Percentiles rank a stretch among this genome's conserved stretches.
Evolutionary conservation across 2,888 invertebrate species (phyloP).

Genomic region (Orgyia antiqua): DNA sequence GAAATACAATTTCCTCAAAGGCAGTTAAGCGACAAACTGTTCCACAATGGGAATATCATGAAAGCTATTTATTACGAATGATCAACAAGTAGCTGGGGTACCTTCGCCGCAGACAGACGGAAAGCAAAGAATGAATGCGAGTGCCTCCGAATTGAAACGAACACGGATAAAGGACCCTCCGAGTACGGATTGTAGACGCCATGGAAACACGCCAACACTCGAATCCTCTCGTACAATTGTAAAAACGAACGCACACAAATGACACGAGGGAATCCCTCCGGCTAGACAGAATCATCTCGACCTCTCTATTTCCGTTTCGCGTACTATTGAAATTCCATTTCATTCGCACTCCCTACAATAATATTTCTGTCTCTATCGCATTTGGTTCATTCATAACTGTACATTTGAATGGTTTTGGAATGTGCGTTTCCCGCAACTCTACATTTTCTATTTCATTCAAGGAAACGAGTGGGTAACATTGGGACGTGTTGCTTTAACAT

Average conservation of each 20-base stretch:
- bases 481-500: conserved; percentile 44
- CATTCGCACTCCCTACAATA: conserved; percentile 38
- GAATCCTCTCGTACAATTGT: conserved; percentile 61
- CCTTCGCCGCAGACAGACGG: conserved; percentile 49
- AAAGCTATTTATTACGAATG: conserved; percentile 77
- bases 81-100: conserved; percentile 76
- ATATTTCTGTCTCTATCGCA: conserved; percentile 61
- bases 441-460: conserved; percentile 45
- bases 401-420: conserved; percentile 69
- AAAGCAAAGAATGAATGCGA: conserved; percentile 61
- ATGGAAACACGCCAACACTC: conserved; percentile 61
- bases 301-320: conserved; percentile 76
- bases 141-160: conserved; percentile 40
- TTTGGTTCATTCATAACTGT: conserved; percentile 72
- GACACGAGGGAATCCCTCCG: conserved; percentile 77
- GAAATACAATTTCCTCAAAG: conserved; percentile 71
- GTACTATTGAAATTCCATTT: conserved; percentile 72
- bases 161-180: conserved; percentile 54
- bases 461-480: conserved; percentile 34
- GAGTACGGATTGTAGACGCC: conserved; percentile 38
- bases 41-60: conserved; percentile 76
- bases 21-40: conserved; percentile 74
- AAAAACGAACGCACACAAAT: conserved; percentile 74
- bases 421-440: conserved; percentile 44
- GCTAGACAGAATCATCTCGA: conserved; percentile 77